Conservation (phyloP, 1,140 invertebrate species). For the Caerostris extrusa region DNA sequence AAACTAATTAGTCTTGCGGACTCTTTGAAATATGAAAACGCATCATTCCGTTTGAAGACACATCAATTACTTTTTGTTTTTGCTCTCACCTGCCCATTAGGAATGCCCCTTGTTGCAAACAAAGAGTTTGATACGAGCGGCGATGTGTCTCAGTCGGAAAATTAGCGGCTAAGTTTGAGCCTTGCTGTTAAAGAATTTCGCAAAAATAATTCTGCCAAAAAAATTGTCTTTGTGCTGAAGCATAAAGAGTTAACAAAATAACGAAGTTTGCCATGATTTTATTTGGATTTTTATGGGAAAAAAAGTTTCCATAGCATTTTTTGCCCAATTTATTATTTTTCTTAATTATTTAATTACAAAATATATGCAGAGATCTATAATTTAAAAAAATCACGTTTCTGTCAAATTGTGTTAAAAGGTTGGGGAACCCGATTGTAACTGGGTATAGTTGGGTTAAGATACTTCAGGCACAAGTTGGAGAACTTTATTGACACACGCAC, state of each 20-base stretch:
- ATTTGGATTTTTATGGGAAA: no score
- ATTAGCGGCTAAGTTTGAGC: not conserved
- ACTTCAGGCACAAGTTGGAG: no score
- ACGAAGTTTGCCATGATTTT: no score
- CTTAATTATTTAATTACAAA: no score
- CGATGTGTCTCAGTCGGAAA: not conserved
- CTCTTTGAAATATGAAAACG: constrained; percentile 50
- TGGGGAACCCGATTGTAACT: no score
- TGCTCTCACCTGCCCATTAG: not conserved
- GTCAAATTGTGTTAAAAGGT: no score
- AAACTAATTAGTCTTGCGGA: constrained; percentile 59
- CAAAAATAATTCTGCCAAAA: not conserved
- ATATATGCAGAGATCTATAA: no score
- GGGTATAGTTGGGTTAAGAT: no score
- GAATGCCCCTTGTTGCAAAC: not conserved
- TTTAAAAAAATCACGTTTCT: no score
- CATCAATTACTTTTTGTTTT: not conserved
- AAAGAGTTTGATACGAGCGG: not conserved
- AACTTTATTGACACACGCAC: no score
- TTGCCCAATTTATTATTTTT: no score
- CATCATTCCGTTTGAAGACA: not conserved
- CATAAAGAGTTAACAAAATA: not conserved
- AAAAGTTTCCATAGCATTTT: no score
- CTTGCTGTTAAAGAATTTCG: not conserved
- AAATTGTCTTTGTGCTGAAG: not conserved